Conservation (phyloP, 2,797 vertebrate genomes). For the Sebastiscus albofasciatus region DNA sequence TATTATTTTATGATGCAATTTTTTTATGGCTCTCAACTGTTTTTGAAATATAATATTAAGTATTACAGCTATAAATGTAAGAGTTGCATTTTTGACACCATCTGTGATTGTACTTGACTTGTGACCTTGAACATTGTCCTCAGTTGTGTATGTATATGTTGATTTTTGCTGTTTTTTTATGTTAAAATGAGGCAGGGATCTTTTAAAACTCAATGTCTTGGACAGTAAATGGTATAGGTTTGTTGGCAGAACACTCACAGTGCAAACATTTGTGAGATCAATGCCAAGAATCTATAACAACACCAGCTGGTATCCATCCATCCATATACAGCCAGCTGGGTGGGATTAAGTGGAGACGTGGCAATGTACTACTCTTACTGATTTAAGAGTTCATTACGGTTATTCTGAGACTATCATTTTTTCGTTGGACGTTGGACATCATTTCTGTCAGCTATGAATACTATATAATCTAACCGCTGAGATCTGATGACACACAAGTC, state of each 20-base stretch:
- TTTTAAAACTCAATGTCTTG: background rate
- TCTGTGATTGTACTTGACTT: background rate
- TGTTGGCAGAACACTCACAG: slow-evolving; percentile 10
- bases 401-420: background rate
- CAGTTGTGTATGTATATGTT: background rate
- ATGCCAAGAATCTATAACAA: slow-evolving; percentile 32
- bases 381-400: background rate
- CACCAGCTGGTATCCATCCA: slow-evolving; percentile 28
- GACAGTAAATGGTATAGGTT: background rate
- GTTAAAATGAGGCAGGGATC: background rate
- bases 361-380: background rate
- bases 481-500: background rate
- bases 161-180: background rate
- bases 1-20: background rate
- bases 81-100: background rate
- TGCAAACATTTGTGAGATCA: background rate
- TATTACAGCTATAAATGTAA: background rate
- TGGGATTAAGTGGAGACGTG: background rate
- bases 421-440: background rate
- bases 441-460: background rate
- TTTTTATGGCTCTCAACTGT: background rate
- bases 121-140: background rate
- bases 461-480: background rate
- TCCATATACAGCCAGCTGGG: background rate
- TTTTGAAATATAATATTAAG: background rate